phyloP scores from a whole-genome alignment of 2,797 vertebrate species.

The Sebastes dallii region DNA sequence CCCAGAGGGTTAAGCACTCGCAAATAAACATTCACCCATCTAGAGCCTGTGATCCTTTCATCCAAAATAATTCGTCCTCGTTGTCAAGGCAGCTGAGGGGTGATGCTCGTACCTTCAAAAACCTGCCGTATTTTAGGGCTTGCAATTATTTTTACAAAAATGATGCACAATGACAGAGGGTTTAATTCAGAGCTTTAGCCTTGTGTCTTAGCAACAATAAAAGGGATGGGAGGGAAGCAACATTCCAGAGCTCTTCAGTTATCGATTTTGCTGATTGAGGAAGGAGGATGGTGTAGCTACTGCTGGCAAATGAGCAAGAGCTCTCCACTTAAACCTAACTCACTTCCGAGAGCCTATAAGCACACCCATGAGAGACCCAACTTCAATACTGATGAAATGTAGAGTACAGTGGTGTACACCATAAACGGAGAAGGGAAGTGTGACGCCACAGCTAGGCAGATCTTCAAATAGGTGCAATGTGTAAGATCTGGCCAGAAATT shows the following conservation, averaged over 20 bases:
- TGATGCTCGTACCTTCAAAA: slow-evolving; percentile 19
- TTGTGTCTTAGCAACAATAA: slow-evolving; percentile 73
- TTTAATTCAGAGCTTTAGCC: slow-evolving; percentile 45
- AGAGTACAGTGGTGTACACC: slow-evolving; percentile 4
- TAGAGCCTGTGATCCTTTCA: slow-evolving; percentile 16
- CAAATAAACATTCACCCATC: slow-evolving; percentile 29
- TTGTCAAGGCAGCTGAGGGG: slow-evolving; percentile 49
- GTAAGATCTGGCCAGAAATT: no score
- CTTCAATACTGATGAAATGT: slow-evolving; percentile 57
- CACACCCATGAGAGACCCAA: slow-evolving; percentile 36
- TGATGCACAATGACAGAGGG: slow-evolving; percentile 31
- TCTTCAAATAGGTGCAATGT: background rate
- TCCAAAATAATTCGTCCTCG: slow-evolving; percentile 26
- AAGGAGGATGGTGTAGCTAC: slow-evolving; percentile 26
- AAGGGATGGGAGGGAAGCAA: slow-evolving; percentile 23
- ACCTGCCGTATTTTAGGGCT: slow-evolving; percentile 18
- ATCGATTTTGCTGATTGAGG: slow-evolving; percentile 54
- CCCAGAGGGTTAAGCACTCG: slow-evolving; percentile 12
- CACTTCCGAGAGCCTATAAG: slow-evolving; percentile 47
- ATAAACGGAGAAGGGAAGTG: background rate
- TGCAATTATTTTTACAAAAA: slow-evolving; percentile 27
- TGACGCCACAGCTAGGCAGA: background rate
- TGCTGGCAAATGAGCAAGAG: slow-evolving; percentile 50
- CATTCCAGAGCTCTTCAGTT: slow-evolving; percentile 35
- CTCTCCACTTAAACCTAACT: slow-evolving; percentile 52